Evolutionary conservation across 2,888 invertebrate species (phyloP).

Genomic region (Helicoverpa assulta): DNA sequence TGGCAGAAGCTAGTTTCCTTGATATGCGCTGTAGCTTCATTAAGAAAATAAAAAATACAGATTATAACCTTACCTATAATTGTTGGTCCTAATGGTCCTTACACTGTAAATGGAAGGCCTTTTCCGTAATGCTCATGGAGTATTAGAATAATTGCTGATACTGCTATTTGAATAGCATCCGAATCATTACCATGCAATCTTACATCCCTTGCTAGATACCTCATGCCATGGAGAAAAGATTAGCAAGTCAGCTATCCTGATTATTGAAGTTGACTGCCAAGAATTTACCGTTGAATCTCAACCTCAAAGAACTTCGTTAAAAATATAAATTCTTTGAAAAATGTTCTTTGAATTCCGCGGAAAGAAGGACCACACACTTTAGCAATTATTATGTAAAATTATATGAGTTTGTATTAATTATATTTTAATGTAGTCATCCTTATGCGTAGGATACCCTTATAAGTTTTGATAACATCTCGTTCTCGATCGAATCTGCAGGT

Average conservation of each 20-base stretch:
- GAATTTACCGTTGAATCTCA: background rate
- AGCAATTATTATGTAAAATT: constrained; percentile 48
- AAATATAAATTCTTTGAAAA: background rate
- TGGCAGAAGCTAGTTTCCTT: too few relatives aligned
- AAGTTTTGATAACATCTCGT: constrained; percentile 50
- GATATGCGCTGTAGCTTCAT: too few relatives aligned
- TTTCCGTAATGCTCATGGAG: background rate
- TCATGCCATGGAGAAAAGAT: background rate
- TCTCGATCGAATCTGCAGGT: constrained; percentile 36
- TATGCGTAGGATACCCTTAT: constrained; percentile 37
- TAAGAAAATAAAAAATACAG: too few relatives aligned
- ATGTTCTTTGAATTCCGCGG: constrained; percentile 23
- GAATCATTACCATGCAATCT: constrained; percentile 1
- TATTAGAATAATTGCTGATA: background rate
- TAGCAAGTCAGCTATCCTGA: background rate
- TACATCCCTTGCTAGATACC: background rate
- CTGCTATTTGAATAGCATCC: background rate
- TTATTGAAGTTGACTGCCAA: background rate
- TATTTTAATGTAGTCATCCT: constrained; percentile 40
- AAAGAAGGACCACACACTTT: constrained; percentile 57
- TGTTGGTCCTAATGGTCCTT: background rate
- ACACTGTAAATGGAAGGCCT: background rate
- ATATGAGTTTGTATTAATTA: constrained; percentile 42
- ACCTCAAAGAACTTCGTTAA: background rate
- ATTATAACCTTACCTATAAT: too few relatives aligned